A percentile compares a stretch with the other conserved stretches of the same genome.
Evolutionary conservation across 2,113 vertebrate species (phyloP).

Genomic region (Guaruba guarouba): DNA sequence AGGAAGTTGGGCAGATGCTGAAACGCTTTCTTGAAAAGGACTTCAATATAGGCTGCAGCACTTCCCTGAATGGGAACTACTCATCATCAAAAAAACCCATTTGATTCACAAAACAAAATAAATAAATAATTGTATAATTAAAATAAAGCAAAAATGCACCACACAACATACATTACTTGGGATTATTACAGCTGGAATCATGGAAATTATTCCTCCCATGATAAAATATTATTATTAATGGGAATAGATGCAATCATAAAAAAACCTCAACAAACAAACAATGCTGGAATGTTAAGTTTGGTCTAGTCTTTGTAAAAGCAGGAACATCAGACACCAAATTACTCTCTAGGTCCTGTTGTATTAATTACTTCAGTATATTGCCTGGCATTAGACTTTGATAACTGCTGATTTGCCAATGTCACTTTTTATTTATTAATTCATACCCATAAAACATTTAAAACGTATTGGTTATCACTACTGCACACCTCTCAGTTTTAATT

Average conservation of each 20-base stretch:
- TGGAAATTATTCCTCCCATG: not conserved
- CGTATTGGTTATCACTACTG: not conserved
- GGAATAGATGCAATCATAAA: not conserved
- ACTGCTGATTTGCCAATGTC: not conserved
- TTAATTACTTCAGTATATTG: not conserved
- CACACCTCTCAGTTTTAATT: not conserved
- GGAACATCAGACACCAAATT: not conserved
- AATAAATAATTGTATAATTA: not conserved
- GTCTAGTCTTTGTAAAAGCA: not conserved
- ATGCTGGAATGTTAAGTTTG: not conserved
- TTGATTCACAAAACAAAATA: not conserved
- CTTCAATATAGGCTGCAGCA: not conserved
- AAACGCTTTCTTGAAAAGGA: not conserved
- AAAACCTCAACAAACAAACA: not conserved
- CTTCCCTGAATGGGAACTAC: not conserved
- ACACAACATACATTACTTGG: not conserved
- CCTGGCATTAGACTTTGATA: not conserved
- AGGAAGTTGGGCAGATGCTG: not conserved
- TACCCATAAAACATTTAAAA: not conserved
- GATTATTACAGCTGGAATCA: not conserved
- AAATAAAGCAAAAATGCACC: not conserved
- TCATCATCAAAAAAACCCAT: not conserved
- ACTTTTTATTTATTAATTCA: slow-evolving; percentile 8
- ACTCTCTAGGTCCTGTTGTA: not conserved
- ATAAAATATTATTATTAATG: not conserved